A percentile compares a stretch with the other conserved stretches of the same genome.
Conservation (phyloP, 2,888 invertebrate species). For the Drosophila lutescens region DNA sequence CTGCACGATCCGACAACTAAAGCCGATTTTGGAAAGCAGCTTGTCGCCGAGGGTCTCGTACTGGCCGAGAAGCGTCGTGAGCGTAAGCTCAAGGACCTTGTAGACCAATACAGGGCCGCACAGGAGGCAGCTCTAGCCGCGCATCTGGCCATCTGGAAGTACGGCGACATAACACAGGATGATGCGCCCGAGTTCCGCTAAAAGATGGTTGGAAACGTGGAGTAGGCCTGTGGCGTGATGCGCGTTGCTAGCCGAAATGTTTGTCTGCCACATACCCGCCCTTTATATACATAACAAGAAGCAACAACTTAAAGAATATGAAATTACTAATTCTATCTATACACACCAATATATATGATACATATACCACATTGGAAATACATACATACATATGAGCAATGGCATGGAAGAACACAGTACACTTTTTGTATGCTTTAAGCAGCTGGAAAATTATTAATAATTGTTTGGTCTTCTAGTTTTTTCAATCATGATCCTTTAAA, state of each 20-base stretch:
- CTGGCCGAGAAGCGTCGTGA: constrained; percentile 93
- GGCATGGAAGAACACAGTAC: constrained; percentile 36
- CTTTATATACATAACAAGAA: constrained; percentile 79
- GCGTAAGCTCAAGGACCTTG: constrained; percentile 91
- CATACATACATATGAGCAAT: constrained; percentile 53
- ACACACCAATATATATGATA: constrained; percentile 49
- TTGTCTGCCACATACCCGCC: constrained; percentile 85
- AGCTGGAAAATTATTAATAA: constrained; percentile 43
- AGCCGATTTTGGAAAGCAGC: constrained; percentile 87
- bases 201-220: constrained; percentile 59
- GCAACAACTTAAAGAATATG: constrained; percentile 69
- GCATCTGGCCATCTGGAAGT: constrained; percentile 97
- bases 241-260: constrained; percentile 76
- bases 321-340: constrained; percentile 74
- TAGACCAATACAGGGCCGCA: constrained; percentile 92
- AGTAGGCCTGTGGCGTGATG: constrained; percentile 68
- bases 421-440: constrained; percentile 66
- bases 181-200: constrained; percentile 84
- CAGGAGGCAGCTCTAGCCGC: constrained; percentile 94
- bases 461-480: constrained; percentile 48
- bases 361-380: constrained; percentile 56
- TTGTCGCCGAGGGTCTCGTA: constrained; percentile 94
- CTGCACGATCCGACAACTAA: constrained; percentile 83
- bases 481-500: constrained; percentile 53
- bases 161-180: constrained; percentile 93